A percentile compares a stretch with the other conserved stretches of the same genome.
phyloP scores from a whole-genome alignment of 2,113 vertebrate species.

The Macquaria australasica region DNA sequence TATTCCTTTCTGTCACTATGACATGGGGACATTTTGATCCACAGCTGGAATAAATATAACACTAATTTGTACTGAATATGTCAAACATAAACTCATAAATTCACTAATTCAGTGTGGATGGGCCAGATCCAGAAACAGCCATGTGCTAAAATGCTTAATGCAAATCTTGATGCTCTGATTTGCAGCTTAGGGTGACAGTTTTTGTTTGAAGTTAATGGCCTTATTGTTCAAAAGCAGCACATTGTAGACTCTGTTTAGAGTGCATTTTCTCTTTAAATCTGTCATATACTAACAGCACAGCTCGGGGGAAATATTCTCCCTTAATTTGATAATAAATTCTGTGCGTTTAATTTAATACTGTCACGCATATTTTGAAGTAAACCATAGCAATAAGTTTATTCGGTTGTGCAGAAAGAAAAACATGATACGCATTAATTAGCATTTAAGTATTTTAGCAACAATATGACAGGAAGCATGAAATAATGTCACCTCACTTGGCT shows the following conservation, averaged over 20 bases:
- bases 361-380: slow-evolving; percentile 29
- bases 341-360: slow-evolving; percentile 15
- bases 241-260: slow-evolving; percentile 4
- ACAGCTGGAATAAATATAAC: slow-evolving; percentile 18
- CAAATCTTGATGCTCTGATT: slow-evolving; percentile 22
- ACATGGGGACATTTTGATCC: slow-evolving; percentile 23
- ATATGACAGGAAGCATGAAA: slow-evolving; percentile 26
- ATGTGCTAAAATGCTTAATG: slow-evolving; percentile 2
- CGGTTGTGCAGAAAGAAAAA: not conserved
- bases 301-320: not conserved
- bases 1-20: not conserved
- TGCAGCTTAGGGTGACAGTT: slow-evolving; percentile 5
- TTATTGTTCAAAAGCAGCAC: not conserved
- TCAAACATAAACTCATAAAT: slow-evolving; percentile 1
- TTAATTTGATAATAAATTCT: slow-evolving; percentile 26
- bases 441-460: slow-evolving; percentile 49
- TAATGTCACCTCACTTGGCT: slow-evolving; percentile 25
- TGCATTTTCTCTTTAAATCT: slow-evolving; percentile 8
- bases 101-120: slow-evolving; percentile 9
- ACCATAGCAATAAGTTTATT: slow-evolving; percentile 31
- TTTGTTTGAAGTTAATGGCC: slow-evolving; percentile 13
- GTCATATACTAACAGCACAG: slow-evolving; percentile 6
- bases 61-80: slow-evolving; percentile 15
- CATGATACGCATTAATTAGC: slow-evolving; percentile 31
- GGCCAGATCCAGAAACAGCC: not conserved